Conservation (phyloP, 2,797 vertebrate genomes). For the Fistularia commersonii region DNA sequence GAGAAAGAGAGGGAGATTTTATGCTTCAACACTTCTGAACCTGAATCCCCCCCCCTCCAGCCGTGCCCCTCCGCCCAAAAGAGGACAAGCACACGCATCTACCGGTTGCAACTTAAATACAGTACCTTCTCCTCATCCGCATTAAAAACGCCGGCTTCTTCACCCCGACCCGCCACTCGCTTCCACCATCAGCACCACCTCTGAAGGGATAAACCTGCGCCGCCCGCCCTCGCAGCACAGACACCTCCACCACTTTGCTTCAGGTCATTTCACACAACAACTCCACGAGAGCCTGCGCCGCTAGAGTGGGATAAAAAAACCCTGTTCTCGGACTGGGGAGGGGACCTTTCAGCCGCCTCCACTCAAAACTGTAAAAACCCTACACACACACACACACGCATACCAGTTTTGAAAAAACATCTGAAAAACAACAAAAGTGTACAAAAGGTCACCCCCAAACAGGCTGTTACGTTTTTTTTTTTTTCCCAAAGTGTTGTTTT, state of each 20-base stretch:
- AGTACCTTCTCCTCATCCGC: no score
- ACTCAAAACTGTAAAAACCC: slow-evolving; percentile 41
- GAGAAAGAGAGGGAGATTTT: slow-evolving; percentile 64
- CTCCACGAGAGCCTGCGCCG: slow-evolving; percentile 54
- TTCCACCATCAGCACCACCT: slow-evolving; percentile 39
- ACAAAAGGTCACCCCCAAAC: no score
- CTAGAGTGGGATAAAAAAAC: slow-evolving; percentile 54
- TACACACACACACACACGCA: no score
- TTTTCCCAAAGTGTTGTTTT: neutral
- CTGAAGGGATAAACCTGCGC: slow-evolving; percentile 46
- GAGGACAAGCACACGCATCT: slow-evolving; percentile 56
- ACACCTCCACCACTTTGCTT: slow-evolving; percentile 78
- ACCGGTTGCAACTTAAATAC: slow-evolving; percentile 7
- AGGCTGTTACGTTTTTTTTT: no score
- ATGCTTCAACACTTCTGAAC: slow-evolving; percentile 80
- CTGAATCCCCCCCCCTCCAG: slow-evolving; percentile 33
- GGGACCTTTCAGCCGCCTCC: slow-evolving; percentile 47
- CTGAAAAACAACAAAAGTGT: no score
- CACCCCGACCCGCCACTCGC: slow-evolving; percentile 42
- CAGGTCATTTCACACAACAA: slow-evolving; percentile 77
- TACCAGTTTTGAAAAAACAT: no score
- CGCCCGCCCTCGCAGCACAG: slow-evolving; percentile 50
- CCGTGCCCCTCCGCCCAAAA: slow-evolving; percentile 57
- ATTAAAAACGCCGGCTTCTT: no score
- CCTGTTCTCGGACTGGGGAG: slow-evolving; percentile 43